A percentile compares a stretch with the other conserved stretches of the same genome.
phyloP scores from a whole-genome alignment of 1,140 invertebrate species.

The Rhyzopertha dominica region DNA sequence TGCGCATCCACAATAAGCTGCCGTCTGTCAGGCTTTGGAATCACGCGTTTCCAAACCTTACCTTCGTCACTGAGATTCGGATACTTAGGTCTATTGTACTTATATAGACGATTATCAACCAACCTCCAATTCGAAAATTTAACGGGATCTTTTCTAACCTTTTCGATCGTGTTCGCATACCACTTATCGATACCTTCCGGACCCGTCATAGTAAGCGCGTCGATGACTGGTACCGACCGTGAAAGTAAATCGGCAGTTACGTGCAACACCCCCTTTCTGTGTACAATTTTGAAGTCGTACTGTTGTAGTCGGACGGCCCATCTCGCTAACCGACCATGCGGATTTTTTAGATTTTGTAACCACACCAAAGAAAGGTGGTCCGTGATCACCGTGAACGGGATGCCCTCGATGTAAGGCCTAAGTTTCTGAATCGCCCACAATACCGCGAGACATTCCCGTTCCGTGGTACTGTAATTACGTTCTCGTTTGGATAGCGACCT shows the following conservation, averaged over 20 bases:
- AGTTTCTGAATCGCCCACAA: slow-evolving; percentile 17
- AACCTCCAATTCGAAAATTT: slow-evolving; percentile 1
- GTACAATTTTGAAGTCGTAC: slow-evolving; percentile 5
- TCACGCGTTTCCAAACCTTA: slow-evolving; percentile 23
- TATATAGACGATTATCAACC: slow-evolving; percentile 4
- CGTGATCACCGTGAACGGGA: slow-evolving; percentile 19
- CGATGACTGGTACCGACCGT: no score
- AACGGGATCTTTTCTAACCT: background rate
- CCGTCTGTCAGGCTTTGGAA: slow-evolving; percentile 14
- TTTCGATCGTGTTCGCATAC: background rate
- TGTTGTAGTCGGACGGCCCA: slow-evolving; percentile 44
- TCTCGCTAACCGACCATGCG: slow-evolving; percentile 40
- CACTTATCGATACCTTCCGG: slow-evolving; percentile 1
- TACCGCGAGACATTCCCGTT: slow-evolving; percentile 10
- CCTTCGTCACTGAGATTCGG: slow-evolving; percentile 31
- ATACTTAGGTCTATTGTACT: background rate
- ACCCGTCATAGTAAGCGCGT: no score
- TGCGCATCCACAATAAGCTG: slow-evolving; percentile 23
- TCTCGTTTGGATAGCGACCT: background rate
- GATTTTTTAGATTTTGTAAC: slow-evolving; percentile 43
- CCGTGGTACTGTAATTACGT: slow-evolving; percentile 5
- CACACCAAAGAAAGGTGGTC: slow-evolving; percentile 41
- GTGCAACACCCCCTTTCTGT: no score
- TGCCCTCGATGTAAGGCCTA: slow-evolving; percentile 22
- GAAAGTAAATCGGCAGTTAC: no score